phyloP scores from a whole-genome alignment of 1,140 invertebrate species.

The Neodiprion pinetum region DNA sequence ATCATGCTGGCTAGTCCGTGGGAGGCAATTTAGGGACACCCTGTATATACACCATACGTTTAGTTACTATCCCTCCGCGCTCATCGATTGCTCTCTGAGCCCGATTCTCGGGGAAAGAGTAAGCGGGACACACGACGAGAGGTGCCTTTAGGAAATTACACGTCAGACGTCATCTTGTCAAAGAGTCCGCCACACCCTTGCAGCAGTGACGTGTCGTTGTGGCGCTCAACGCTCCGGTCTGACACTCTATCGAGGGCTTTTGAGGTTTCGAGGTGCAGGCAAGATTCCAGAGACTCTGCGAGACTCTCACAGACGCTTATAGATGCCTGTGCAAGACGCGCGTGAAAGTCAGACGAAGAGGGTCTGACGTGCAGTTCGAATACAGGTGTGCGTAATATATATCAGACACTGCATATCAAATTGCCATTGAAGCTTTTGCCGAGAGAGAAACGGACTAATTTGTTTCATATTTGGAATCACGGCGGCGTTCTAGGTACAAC shows the following conservation, averaged over 20 bases:
- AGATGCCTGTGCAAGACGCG: not conserved
- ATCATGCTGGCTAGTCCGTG: too few relatives aligned
- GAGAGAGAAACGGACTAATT: too few relatives aligned
- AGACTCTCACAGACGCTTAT: not conserved
- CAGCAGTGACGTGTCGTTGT: not conserved
- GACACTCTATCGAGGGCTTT: not conserved
- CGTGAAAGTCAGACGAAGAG: not conserved
- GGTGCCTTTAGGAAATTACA: conserved; percentile 35
- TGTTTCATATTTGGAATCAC: too few relatives aligned
- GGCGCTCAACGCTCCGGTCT: not conserved
- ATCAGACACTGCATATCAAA: not conserved
- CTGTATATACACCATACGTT: not conserved
- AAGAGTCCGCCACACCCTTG: conserved; percentile 23
- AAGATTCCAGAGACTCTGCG: not conserved
- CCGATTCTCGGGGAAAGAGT: not conserved
- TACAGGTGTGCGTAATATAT: too few relatives aligned
- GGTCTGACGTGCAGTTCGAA: not conserved
- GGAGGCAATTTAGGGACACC: too few relatives aligned
- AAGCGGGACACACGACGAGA: not conserved
- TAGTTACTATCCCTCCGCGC: not conserved
- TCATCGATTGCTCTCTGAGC: not conserved
- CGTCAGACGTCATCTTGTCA: conserved; percentile 32
- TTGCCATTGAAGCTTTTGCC: not conserved
- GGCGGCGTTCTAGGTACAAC: too few relatives aligned
- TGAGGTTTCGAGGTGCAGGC: not conserved